phyloP scores from a whole-genome alignment of 1,140 invertebrate species.

The Drosophila sucinea region DNA sequence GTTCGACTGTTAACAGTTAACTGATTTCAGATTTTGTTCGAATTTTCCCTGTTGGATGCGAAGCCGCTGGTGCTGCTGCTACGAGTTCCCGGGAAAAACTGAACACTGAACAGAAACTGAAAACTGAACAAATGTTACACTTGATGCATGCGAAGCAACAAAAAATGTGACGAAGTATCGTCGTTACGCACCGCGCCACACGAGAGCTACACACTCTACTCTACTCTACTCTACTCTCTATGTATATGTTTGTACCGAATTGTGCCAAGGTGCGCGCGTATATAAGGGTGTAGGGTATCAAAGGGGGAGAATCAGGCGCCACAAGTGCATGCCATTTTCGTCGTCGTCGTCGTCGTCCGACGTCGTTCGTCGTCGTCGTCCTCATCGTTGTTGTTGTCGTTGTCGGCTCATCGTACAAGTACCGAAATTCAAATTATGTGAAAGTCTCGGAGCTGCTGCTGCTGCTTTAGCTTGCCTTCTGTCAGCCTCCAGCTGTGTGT shows the following conservation, averaged over 20 bases:
- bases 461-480: slow-evolving; percentile 5
- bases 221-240: no score
- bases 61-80: slow-evolving; percentile 47
- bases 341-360: not conserved
- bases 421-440: slow-evolving; percentile 42
- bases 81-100: slow-evolving; percentile 82
- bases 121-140: slow-evolving; percentile 63
- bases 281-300: not conserved
- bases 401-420: not conserved
- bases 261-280: slow-evolving; percentile 22
- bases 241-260: slow-evolving; percentile 24
- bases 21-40: slow-evolving; percentile 10
- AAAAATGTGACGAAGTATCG: slow-evolving; percentile 2
- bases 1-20: slow-evolving; percentile 10
- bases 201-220: not conserved
- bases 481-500: slow-evolving; percentile 19
- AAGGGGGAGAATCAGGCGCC: slow-evolving; percentile 31
- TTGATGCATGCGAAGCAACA: slow-evolving; percentile 74
- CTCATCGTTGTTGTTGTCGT: not conserved
- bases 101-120: slow-evolving; percentile 29
- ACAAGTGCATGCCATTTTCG: slow-evolving; percentile 65
- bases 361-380: not conserved
- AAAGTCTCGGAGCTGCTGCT: slow-evolving; percentile 6
- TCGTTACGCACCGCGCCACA: not conserved
- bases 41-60: slow-evolving; percentile 14